These are phyloP conservation scores for Pygoscelis antarcticus DNA, from an alignment of 2,113 vertebrate genomes.

Conservation along the genomic window DNA sequence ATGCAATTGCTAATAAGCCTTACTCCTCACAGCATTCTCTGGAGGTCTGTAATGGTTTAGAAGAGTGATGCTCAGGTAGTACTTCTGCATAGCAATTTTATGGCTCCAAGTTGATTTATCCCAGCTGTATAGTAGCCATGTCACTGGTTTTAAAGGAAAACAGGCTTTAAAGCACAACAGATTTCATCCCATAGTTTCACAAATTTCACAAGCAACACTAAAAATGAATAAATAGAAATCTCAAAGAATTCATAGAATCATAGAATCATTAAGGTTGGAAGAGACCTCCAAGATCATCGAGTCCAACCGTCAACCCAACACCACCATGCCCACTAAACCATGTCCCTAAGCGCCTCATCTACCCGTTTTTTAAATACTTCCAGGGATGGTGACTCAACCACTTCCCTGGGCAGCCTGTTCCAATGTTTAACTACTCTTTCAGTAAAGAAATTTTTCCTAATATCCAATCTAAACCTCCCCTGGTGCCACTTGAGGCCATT, in stretches of 20 bases:
- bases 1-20: background rate
- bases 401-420: too few species aligned
- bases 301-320: too few species aligned
- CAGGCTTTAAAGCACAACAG: background rate
- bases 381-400: too few species aligned
- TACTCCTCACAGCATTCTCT: background rate
- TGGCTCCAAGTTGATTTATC: background rate
- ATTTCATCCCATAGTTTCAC: background rate
- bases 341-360: too few species aligned
- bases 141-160: background rate
- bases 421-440: too few species aligned
- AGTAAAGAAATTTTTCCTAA: too few species aligned
- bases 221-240: background rate
- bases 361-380: too few species aligned
- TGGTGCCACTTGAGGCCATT: too few species aligned
- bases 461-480: too few species aligned
- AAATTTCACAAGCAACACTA: background rate
- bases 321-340: too few species aligned
- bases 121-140: background rate
- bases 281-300: too few species aligned
- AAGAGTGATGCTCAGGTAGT: background rate
- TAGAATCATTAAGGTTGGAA: too few species aligned
- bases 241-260: background rate
- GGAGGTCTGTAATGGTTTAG: background rate
- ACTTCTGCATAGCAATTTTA: background rate